These are phyloP conservation scores for Falco berigora DNA, from an alignment of 2,797 vertebrate species.

Conservation along the genomic window DNA sequence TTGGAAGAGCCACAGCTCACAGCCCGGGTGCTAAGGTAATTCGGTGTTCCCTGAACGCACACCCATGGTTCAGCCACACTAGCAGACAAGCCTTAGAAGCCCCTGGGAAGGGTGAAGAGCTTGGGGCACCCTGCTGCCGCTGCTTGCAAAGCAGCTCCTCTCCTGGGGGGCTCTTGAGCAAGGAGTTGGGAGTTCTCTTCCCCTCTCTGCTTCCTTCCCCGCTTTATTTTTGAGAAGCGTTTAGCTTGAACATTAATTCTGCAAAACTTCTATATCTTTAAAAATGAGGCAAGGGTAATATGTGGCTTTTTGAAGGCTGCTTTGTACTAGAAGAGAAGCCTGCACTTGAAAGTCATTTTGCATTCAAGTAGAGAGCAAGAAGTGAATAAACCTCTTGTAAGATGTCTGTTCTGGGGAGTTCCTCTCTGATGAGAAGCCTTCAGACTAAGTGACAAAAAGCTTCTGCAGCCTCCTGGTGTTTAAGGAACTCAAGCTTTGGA, in stretches of 20 bases:
- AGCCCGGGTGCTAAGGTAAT: background rate
- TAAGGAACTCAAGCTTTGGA: background rate
- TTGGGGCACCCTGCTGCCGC: background rate
- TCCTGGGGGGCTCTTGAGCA: background rate
- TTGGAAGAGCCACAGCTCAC: background rate
- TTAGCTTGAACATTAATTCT: background rate
- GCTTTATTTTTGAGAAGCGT: background rate
- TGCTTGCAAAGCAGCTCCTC: background rate
- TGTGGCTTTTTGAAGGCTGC: background rate
- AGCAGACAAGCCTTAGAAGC: background rate
- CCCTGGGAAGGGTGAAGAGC: background rate
- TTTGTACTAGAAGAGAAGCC: background rate
- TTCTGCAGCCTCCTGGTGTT: background rate
- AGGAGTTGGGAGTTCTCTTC: background rate
- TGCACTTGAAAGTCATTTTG: background rate
- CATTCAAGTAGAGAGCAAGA: background rate
- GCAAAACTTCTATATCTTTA: background rate
- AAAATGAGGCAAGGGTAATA: background rate
- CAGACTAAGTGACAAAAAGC: background rate
- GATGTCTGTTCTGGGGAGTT: background rate
- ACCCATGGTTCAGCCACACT: fast-evolving
- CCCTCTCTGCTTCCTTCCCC: background rate
- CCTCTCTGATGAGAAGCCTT: background rate
- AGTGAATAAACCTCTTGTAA: background rate
- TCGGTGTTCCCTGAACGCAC: background rate